Conservation (phyloP, 2,113 vertebrate species). For the Cheilinus undulatus region DNA sequence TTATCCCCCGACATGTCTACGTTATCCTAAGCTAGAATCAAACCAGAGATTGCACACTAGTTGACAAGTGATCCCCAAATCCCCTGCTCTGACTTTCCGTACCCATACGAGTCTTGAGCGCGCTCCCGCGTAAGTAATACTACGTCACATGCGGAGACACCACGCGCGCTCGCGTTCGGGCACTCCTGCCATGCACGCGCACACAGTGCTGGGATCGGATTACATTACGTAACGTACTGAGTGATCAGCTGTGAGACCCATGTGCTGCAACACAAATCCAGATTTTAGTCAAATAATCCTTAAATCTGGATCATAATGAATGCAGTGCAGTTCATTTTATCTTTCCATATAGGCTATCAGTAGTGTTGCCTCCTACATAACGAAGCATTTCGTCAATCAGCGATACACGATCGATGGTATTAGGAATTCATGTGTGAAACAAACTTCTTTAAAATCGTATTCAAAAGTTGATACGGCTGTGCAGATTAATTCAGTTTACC, state of each 20-base stretch:
- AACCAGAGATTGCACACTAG: constrained; percentile 2
- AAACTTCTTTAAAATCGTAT: neutral
- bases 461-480: neutral
- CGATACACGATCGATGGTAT: too few species aligned
- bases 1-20: constrained; percentile 88
- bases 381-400: too few species aligned
- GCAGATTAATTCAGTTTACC: neutral
- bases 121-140: constrained; percentile 46
- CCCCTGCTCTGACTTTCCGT: constrained; percentile 34
- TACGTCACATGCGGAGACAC: constrained; percentile 76
- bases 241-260: constrained; percentile 64
- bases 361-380: too few species aligned
- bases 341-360: neutral
- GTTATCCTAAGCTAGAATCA: constrained; percentile 6
- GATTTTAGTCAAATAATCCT: constrained; percentile 42
- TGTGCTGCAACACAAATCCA: constrained; percentile 45
- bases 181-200: constrained; percentile 19
- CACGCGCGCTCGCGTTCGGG: constrained; percentile 51
- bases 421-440: neutral
- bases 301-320: constrained; percentile 6
- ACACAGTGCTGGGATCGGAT: constrained; percentile 4
- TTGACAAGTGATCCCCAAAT: constrained; percentile 34
- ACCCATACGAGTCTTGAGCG: constrained; percentile 32
- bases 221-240: constrained; percentile 49
- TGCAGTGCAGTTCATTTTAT: neutral